Evolutionary conservation across 2,888 invertebrate species (phyloP).

Genomic region (Alitta virens): DNA sequence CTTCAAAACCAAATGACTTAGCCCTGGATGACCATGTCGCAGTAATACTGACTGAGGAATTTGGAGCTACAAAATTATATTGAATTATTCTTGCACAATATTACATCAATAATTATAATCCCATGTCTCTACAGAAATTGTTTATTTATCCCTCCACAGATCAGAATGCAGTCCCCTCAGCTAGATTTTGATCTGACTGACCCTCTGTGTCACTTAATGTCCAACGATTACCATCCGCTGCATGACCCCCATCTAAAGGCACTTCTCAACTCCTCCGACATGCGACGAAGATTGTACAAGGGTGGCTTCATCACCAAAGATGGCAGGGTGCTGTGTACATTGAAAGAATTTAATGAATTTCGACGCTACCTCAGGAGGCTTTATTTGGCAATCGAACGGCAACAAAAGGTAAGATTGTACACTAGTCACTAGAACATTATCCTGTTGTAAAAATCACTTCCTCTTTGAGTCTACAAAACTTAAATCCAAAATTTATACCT

Average conservation of each 20-base stretch:
- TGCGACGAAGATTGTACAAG: constrained; percentile 57
- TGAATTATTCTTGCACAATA: no score
- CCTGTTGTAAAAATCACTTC: no score
- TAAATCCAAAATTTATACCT: no score
- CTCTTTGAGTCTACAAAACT: no score
- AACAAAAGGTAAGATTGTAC: constrained; percentile 21
- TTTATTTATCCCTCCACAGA: constrained; percentile 7
- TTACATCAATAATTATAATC: no score
- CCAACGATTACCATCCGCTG: constrained; percentile 40
- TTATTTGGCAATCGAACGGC: constrained; percentile 33
- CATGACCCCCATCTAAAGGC: constrained; percentile 45
- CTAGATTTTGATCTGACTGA: constrained; percentile 46
- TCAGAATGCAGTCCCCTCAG: constrained; percentile 16
- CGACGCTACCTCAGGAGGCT: constrained; percentile 61
- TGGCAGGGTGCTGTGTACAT: constrained; percentile 65
- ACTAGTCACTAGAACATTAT: no score
- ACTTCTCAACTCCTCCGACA: constrained; percentile 11
- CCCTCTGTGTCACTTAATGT: constrained; percentile 36
- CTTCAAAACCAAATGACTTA: no score
- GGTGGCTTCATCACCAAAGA: constrained; percentile 64
- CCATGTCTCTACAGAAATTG: no score
- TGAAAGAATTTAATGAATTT: constrained; percentile 68
- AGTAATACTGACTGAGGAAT: no score
- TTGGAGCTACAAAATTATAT: no score
- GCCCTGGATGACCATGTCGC: no score